Evolutionary conservation across 2,888 invertebrate species (phyloP), one percentile per base, ranked within the genome.

Genomic region (Miltochrista miniata): DNA sequence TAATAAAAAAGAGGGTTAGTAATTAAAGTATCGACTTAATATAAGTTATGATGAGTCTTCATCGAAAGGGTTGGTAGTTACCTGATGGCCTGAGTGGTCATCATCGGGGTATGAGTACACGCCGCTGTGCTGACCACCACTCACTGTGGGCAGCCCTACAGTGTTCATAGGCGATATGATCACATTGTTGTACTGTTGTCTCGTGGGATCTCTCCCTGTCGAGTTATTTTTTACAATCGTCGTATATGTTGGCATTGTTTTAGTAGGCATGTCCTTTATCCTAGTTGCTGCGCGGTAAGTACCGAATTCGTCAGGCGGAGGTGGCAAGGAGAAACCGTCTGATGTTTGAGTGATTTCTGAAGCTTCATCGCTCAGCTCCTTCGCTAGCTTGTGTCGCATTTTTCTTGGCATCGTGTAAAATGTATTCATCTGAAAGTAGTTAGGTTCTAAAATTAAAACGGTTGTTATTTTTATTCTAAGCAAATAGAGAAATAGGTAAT

Each of bases 391-490:
- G 48, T 86, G 83, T 1, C 85, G 83, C 70, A 81, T 79, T 72
- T 87, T 90, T 64, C 88, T 80, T 7, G 91, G 91, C 85, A 91
- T 90, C 10, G 91, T 90, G 64, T 90, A 90, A 61, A 90, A 91
- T 34, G 90, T 87, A 68, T 87, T 90, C 83, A 88, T 87, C 90
- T 89, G 68, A 51, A 83, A 86, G 18, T 41, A 10, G 7, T 51
- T 34, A 45, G 34, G 45, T 53, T 41, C 45, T 45, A 39, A 37
- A 48, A 45, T 33, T 39, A 11, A 35, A 41, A 36, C 39, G 12
- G 45, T 40, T 34, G 13, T 15, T 46, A 14, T 45, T 30, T 37
- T 45, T 51, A 7, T 30, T 30, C 8, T 30, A 7, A n/a, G 5
- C 8, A 7, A 31, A 5, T 31, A 31, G 5, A 7, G 31, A 10